Base-by-base conservation (phyloP, 1,140 invertebrate genomes). In the Zaprionus tsacasi region DNA sequence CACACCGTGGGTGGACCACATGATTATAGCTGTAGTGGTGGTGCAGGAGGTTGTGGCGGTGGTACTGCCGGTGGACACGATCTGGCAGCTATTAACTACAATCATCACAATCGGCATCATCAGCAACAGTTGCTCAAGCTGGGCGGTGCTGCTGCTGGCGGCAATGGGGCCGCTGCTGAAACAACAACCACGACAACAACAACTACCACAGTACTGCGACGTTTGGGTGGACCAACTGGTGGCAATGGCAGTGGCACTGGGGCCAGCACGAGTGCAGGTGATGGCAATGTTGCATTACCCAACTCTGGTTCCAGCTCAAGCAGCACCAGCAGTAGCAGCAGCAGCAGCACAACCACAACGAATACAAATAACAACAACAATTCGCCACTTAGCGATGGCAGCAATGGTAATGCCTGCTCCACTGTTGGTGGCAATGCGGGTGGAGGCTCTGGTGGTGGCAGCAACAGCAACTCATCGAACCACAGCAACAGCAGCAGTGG, bases 1-100 rank as follows among this genome's bases (percentile, higher is more conserved):
- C 97, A 98, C 93, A 98, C 97, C 1, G 97, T 98, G 0, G 97
- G 97, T 35, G 97, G 97, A 15, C 97, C 96, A 0, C 96, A 97
- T 90, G 97, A 98, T 91, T 96, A 93, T 38, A 71, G 64, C 27
- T 66, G 67, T 30, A 58, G 57, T 15, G 67, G 67, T 15, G 75
- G 57, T 12, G 67, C 21, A 10, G 40, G 13, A 10, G 48, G 48
- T 33, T 36, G 38, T 3, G 56, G 35, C 11, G 40, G 13, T 6
- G 30, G 38, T 21, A 66, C 21, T 3, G 56, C 30, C 10, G 72
- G 69, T 21, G 63, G 59, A 21, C 83, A 87, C 33, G 73, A 89
- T 56, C 36, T 88, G 58, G 76, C 86, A 8, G 72, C 83, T 17
- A 90, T 89, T 7, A 90, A 89, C 55, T 88, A 88, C 66, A 88